These are phyloP conservation scores for Cyanistes caeruleus DNA, from an alignment of 2,113 vertebrate species.

Conservation along the genomic window DNA sequence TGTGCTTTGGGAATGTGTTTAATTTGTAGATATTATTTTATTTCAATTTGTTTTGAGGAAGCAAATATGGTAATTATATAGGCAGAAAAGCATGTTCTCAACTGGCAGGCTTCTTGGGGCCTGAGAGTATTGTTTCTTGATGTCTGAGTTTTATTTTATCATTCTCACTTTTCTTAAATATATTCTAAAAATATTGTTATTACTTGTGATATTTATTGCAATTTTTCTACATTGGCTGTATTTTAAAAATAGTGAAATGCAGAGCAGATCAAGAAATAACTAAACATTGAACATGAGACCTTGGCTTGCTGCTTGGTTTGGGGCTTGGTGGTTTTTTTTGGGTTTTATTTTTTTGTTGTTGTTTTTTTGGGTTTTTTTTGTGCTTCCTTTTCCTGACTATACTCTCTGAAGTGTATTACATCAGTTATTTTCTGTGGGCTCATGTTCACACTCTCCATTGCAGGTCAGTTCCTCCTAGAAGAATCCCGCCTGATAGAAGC, in stretches of 20 bases:
- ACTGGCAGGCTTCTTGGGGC: neutral
- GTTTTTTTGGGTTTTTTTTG: neutral
- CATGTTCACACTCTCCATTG: neutral
- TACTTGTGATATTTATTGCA: neutral
- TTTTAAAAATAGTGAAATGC: neutral
- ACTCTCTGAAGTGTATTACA: neutral
- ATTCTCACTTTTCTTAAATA: neutral
- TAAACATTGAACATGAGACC: neutral
- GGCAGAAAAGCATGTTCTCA: neutral
- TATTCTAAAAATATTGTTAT: neutral
- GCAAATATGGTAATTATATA: neutral
- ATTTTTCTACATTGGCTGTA: neutral
- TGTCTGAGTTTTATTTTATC: neutral
- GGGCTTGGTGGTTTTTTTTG: neutral
- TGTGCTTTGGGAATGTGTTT: neutral
- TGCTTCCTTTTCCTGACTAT: neutral
- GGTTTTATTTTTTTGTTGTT: neutral
- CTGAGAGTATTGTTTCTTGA: neutral
- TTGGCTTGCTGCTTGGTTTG: neutral
- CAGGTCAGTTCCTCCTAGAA: conserved; percentile 98
- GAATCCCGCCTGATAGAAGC: conserved; percentile 93
- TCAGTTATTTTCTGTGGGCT: neutral
- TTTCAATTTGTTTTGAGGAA: neutral
- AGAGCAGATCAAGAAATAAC: neutral
- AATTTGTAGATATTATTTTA: neutral